Conservation (phyloP, 2,888 invertebrate genomes). For the Cosmopolites sordidus region DNA sequence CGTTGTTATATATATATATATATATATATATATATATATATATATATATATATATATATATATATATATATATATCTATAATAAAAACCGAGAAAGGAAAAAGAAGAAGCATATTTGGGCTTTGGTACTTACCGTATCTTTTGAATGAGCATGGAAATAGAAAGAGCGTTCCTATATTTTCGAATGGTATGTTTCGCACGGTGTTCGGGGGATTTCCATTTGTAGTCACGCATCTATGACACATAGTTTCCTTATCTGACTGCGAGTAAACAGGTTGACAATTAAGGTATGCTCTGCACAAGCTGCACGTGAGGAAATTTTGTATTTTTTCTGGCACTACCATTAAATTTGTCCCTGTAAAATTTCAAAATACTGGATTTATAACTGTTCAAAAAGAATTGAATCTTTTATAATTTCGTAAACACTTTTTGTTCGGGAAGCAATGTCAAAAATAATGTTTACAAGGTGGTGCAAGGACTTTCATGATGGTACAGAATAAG, state of each 20-base stretch:
- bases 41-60: too few relatives aligned
- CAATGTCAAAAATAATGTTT: too few relatives aligned
- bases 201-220: slow-evolving; percentile 35
- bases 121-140: slow-evolving; percentile 18
- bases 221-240: slow-evolving; percentile 40
- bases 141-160: slow-evolving; percentile 42
- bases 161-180: slow-evolving; percentile 37
- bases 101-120: too few relatives aligned
- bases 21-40: too few relatives aligned
- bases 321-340: slow-evolving; percentile 37
- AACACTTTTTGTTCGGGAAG: too few relatives aligned
- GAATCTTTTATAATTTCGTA: too few relatives aligned
- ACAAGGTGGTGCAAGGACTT: too few relatives aligned
- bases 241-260: slow-evolving; percentile 39
- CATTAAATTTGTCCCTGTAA: not conserved
- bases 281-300: slow-evolving; percentile 42
- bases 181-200: slow-evolving; percentile 38
- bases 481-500: too few relatives aligned
- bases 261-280: slow-evolving; percentile 40
- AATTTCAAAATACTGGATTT: not conserved
- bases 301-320: slow-evolving; percentile 38
- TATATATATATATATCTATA: too few relatives aligned
- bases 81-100: too few relatives aligned
- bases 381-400: too few relatives aligned
- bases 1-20: too few relatives aligned